Base-by-base conservation (phyloP, 2,113 vertebrate genomes). In the Chrysemys picta region DNA sequence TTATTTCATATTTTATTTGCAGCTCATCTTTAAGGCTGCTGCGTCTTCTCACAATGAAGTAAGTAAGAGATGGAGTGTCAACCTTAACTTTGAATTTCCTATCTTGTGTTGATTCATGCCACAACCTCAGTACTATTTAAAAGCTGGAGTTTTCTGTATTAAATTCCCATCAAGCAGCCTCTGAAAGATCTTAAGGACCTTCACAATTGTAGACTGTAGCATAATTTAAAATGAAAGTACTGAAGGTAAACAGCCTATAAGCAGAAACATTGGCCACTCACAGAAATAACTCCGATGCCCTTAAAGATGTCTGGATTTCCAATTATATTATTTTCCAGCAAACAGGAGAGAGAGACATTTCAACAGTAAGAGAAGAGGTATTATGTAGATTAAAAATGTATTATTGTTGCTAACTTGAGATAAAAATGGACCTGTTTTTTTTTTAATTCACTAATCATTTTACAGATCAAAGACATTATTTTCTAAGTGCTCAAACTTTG, bases 381-480 rank as follows among this genome's bases (percentile, higher is more conserved):
- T 92, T 97, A 91, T 95, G 90, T 95, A 97, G 78, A 98, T 96
- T 96, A 97, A 96, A 92, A 97, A 92, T 56, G 8, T 80, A 97
- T 96, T 97, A 93, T 95, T 98, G 81, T 87, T 59, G 96, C 96
- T 96, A 97, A 95, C 89, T 94, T 94, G 88, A 95, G 90, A 96
- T 96, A 95, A 97, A 98, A 97, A 96, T 86, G 52, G 94, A 94
- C 86, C 65, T 82, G 27, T 79, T 97, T 92, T 96, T 94, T 90
- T 49, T 86, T 2, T 82, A 88, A 91, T 97, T 97, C 95, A 86
- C 86, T 97, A 95, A 96, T 96, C 91, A 96, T 97, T 97, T 97
- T 96, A 89, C 80, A 97, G 94, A 98, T 97, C 94, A 98, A 98
- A 97, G 91, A 97, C 97, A 95, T 97, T 1, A 97, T 97, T 97